Conservation (phyloP, 2,797 vertebrate genomes). For the Gallinago nigripennis region DNA sequence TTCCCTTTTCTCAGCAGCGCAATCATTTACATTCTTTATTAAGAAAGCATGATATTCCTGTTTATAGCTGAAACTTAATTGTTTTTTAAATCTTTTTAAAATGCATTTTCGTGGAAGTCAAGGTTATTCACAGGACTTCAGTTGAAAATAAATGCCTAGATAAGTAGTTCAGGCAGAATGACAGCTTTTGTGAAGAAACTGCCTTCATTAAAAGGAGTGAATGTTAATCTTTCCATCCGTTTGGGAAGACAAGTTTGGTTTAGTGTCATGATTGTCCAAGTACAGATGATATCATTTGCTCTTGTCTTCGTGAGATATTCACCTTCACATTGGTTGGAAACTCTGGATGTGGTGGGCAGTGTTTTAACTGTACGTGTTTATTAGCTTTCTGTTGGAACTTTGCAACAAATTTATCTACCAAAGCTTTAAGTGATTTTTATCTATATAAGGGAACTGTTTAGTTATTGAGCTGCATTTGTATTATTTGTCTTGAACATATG, state of each 20-base stretch:
- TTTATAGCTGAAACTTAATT: conserved; percentile 24
- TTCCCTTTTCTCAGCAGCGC: conserved; percentile 49
- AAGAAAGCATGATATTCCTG: conserved; percentile 40
- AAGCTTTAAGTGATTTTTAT: background rate
- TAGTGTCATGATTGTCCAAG: background rate
- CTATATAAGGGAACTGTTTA: background rate
- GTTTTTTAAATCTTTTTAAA: background rate
- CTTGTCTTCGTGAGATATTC: background rate
- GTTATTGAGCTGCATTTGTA: background rate
- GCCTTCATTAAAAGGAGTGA: background rate
- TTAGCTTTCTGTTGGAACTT: background rate
- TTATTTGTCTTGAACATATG: background rate
- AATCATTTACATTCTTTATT: conserved; percentile 66
- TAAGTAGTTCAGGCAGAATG: background rate
- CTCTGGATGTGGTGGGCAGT: background rate
- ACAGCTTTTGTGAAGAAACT: background rate
- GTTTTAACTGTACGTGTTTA: background rate
- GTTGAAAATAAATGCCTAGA: background rate
- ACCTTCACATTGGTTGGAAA: background rate
- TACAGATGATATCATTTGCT: background rate
- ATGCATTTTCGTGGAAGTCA: background rate
- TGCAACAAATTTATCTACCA: background rate
- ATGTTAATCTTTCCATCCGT: background rate
- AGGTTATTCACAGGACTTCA: conserved; percentile 21
- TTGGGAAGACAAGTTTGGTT: background rate